Evolutionary conservation across 2,888 invertebrate genomes (phyloP), one percentile per base, ranked within the genome.

Genomic region (Melipona beecheii): DNA sequence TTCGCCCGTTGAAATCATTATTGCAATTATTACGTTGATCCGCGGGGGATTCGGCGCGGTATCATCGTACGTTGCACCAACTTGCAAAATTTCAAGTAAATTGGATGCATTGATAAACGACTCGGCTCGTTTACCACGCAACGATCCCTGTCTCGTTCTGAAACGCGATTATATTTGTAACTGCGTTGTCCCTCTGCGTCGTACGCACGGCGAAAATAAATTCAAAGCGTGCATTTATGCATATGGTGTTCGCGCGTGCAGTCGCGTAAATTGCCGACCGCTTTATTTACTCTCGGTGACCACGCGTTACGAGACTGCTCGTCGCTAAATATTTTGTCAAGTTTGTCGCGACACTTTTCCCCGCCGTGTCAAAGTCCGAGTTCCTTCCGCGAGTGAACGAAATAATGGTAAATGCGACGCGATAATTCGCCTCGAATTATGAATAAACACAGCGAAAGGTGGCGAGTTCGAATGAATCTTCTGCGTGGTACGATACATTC

Each of bases 181-280:
- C 70, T 70, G 60, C n/a, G 62, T 66, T 66, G 62, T n/a, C n/a
- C 49, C n/a, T 62, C 68, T 54, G 36, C 72, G 54, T 62, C 49
- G 36, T 62, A n/a, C 31, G 27, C 69, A 56, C 11, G 64, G 31
- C 0, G 62, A 21, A 64, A 62, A 79, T 72, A 64, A 79, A 83
- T 75, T 75, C 69, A 27, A 43, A 31, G 66, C n/a, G 60, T 72
- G 69, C 75, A 78, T 79, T 83, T 75, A 75, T 79, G 54, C 62
- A 52, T 52, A 60, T 43, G 62, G 9, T 11, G 56, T 49, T 65
- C 43, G 21, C 70, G 74, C 49, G 24, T 43, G 19, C 13, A 43
- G 36, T 50, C 27, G 65, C 31, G 58, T 73, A 74, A 78, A 70
- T 70, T 62, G 24, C 52, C 52, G 11, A 11, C 56, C 50, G 43